Evolutionary conservation across 2,113 vertebrate genomes (phyloP), one percentile per base, ranked within the genome.

Genomic region (mouse (Mus musculus)): DNA sequence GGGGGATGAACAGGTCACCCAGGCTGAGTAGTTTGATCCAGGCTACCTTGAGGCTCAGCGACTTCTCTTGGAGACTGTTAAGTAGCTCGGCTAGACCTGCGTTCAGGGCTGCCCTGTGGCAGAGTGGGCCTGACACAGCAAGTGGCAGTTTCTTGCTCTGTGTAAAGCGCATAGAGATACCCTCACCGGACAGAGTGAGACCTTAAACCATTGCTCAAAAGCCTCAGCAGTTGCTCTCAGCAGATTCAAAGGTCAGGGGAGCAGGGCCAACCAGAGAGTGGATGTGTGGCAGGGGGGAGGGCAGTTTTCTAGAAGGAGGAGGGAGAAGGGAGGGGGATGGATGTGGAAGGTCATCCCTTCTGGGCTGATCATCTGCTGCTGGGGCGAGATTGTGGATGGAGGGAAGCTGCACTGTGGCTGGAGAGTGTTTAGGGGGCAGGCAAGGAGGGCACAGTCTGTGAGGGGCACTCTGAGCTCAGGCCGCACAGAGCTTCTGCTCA

Each of bases 81-180:
- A 5, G 17, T 12, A 20, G 69, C n/a, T 76, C 3, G 0, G 0
- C 14, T 12, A 24, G 63, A 14, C n/a, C 0, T 14, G 22, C 36
- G 5, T 0, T 1, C 4, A 46, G 2, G 19, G 46, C 0, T 22
- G 26, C 24, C 5, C 0, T 0, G 39, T 59, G 56, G 30, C 36
- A 28, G n/a, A 24, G 26, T 28, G 14, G 26, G 4, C 28, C 80
- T 52, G 30, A 26, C 14, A 1, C 2, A 22, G 11, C 0, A 3
- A 5, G 7, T 10, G 8, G 71, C 11, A 14, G 71, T 28, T 36
- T 39, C 28, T 76, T 3, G n/a, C 8, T 1, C 24, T 14, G 20
- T 9, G 59, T 42, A 72, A 80, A 85, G 73, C 71, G 2, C n/a
- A 65, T 1, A 33, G 77, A 86, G 46, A n/a, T 46, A 33, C 59